These are phyloP conservation scores for Micrasema longulum DNA, from an alignment of 1,140 invertebrate species.

Conservation along the genomic window DNA sequence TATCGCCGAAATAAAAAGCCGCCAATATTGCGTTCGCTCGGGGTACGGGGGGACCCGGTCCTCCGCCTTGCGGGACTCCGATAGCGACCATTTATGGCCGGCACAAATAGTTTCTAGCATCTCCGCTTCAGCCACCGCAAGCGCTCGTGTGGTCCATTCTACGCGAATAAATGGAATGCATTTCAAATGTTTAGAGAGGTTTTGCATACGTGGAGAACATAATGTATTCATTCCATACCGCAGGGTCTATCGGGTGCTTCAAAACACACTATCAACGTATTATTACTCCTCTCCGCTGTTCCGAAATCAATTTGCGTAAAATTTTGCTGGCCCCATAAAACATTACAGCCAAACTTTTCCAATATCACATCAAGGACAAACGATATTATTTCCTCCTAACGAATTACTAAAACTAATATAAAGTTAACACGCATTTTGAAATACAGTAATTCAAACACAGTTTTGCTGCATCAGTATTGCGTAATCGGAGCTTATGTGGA, in stretches of 20 bases:
- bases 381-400: no score
- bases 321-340: no score
- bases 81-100: constrained; percentile 1
- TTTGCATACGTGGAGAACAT: constrained; percentile 4
- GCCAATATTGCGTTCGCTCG: not conserved
- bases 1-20: not conserved
- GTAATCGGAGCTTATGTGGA: no score
- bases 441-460: no score
- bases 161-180: constrained; percentile 16
- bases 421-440: no score
- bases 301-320: no score
- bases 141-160: constrained; percentile 20
- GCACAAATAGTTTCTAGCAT: constrained; percentile 4
- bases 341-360: no score
- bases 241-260: not conserved
- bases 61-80: not conserved
- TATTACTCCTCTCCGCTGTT: no score
- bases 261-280: no score
- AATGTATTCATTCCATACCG: not conserved
- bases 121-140: constrained; percentile 10
- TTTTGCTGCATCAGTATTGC: no score
- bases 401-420: no score
- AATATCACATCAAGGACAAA: no score
- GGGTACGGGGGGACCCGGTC: not conserved
- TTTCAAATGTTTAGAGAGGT: constrained; percentile 18